Evolutionary conservation across 30 jellyfish, hydroid and myxozoan genomes (phyloP), one percentile per base, ranked within the genome.

Genomic region (Cassiopea andromeda): DNA sequence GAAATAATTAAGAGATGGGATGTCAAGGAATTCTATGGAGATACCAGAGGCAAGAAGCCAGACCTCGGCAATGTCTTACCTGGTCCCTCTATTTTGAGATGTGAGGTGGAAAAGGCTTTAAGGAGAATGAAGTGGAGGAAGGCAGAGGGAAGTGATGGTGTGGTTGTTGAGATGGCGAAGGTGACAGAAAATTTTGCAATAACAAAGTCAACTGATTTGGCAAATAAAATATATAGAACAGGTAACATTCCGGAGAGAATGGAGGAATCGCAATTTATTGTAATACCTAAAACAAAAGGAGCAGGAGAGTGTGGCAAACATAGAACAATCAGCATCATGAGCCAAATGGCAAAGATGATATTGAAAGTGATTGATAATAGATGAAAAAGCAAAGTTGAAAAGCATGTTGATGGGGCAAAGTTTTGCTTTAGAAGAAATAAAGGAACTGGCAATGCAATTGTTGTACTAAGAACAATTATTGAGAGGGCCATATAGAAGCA

Each of bases 81-180:
- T 4, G 84, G 84, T 7, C 60, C 6, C 7, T n/a, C 7, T 45
- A 44, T 15, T 75, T 45, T 75, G 60, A 75, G 60, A 44, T 4
- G 60, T 5, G 84, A 19, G 19, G 84, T 19, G 60, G 84, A 16
- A 75, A 17, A 17, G 47, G 17, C 77, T 43, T 7, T 68, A 14
- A 14, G 17, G 47, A 68, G 47, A 43, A 77, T 77, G 72, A 77
- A 77, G 59, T 13, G 73, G 48, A 45, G 73, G 48, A 81, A 81
- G 60, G 82, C 81, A 81, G 64, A 57, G 54, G 84, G 90, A 4
- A 67, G 73, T 44, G 72, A 47, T 48, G 64, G 67, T 18, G 81
- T 61, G 44, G 48, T 12, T 46, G 82, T 81, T 19, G 90, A 81
- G 67, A 60, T 81, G 90, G 16, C 46, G 44, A 2, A 81, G 61